phyloP scores from a whole-genome alignment of 2,888 invertebrate species.

The Amiota communis region DNA sequence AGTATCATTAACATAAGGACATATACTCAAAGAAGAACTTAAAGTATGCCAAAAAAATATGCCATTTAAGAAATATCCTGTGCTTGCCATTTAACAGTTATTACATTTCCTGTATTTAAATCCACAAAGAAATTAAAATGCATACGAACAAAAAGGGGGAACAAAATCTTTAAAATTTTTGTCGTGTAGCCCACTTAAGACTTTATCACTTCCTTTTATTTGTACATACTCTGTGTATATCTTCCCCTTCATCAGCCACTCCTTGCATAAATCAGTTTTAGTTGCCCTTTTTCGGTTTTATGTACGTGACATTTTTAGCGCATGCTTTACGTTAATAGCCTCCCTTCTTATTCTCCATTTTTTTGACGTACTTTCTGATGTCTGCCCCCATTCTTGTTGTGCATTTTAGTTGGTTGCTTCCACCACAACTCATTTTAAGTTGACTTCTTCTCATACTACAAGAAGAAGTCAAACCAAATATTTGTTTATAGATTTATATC shows the following conservation, averaged over 20 bases:
- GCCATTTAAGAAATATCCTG: background rate
- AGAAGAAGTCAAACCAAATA: slow-evolving; percentile 61
- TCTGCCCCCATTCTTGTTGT: background rate
- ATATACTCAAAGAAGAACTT: background rate
- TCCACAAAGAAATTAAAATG: background rate
- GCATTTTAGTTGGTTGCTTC: background rate
- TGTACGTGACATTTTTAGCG: slow-evolving; percentile 64
- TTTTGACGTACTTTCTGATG: background rate
- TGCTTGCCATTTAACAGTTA: slow-evolving; percentile 15
- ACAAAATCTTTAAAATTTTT: slow-evolving; percentile 25
- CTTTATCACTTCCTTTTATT: slow-evolving; percentile 16
- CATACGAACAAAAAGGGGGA: background rate
- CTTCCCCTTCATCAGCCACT: slow-evolving; percentile 2
- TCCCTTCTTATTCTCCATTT: slow-evolving; percentile 24
- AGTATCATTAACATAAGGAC: slow-evolving; percentile 39
- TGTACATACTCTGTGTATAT: slow-evolving; percentile 7
- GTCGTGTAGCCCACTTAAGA: slow-evolving; percentile 2
- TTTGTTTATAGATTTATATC: slow-evolving; percentile 64
- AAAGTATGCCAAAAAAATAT: slow-evolving; percentile 38
- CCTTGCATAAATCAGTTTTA: slow-evolving; percentile 21
- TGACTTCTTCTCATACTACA: slow-evolving; percentile 2
- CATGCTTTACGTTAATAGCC: slow-evolving; percentile 39
- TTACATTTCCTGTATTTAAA: slow-evolving; percentile 23
- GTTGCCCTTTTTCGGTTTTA: slow-evolving; percentile 39
- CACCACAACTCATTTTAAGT: slow-evolving; percentile 12